A percentile compares a stretch with the other conserved stretches of the same genome.
Conservation (phyloP, 23 tunicate genomes). For the Oikopleura dioica region DNA sequence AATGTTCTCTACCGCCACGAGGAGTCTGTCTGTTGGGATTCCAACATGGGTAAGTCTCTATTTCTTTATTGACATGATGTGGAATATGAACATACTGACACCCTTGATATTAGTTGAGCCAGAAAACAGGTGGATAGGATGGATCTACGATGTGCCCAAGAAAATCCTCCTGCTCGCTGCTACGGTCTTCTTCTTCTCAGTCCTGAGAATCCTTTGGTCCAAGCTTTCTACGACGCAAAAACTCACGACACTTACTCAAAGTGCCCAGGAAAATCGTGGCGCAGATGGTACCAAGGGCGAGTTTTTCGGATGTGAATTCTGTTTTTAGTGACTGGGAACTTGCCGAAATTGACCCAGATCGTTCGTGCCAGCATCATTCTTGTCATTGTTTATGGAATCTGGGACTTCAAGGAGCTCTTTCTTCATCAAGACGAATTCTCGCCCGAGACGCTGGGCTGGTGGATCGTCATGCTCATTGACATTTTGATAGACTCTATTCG, state of each 20-base stretch:
- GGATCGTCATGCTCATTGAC: conserved; percentile 4
- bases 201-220: neutral
- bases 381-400: conserved; percentile 5
- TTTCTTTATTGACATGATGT: too few species aligned
- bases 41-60: neutral
- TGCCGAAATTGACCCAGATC: conserved; percentile 3
- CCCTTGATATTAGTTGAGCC: neutral
- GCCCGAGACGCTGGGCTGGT: neutral
- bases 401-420: conserved; percentile 2
- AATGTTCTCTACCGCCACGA: neutral
- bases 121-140: conserved; percentile 9
- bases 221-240: neutral
- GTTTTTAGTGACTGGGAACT: neutral
- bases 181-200: neutral
- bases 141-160: conserved; percentile 8
- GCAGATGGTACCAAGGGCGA: too few species aligned
- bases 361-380: conserved; percentile 4
- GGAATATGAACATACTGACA: too few species aligned
- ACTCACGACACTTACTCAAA: neutral
- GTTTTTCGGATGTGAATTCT: too few species aligned
- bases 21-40: conserved; percentile 2
- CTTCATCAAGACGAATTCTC: conserved; percentile 1
- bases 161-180: neutral
- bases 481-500: neutral
- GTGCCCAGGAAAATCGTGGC: neutral